These are phyloP conservation scores for Phortica magna DNA, from an alignment of 2,888 invertebrate genomes.

Conservation along the genomic window DNA sequence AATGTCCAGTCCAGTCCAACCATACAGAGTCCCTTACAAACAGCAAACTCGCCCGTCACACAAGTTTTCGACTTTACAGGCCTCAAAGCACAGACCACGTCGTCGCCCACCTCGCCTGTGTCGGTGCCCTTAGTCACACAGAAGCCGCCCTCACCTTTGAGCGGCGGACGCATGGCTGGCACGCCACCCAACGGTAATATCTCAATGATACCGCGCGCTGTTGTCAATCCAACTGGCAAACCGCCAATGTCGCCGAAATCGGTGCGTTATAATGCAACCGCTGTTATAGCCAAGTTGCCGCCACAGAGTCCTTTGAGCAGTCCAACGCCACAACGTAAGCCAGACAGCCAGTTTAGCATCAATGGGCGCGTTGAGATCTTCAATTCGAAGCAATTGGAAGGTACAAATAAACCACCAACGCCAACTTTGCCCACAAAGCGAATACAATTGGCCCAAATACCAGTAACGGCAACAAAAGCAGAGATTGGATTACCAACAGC, in stretches of 20 bases:
- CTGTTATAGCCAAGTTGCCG: constrained; percentile 18
- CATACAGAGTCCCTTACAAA: not conserved
- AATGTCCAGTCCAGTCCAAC: not conserved
- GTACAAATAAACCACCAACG: constrained; percentile 57
- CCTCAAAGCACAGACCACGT: constrained; percentile 10
- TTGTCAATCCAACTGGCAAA: constrained; percentile 55
- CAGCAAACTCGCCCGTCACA: constrained; percentile 33
- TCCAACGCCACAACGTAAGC: constrained; percentile 47
- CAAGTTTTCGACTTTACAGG: constrained; percentile 63
- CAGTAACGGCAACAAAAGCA: constrained; percentile 33
- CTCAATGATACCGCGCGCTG: not conserved
- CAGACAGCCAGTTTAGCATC: constrained; percentile 65
- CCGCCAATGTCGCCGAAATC: constrained; percentile 67
- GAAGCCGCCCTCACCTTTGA: constrained; percentile 26
- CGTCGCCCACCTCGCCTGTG: constrained; percentile 16
- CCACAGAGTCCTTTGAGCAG: constrained; percentile 45
- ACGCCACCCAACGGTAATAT: constrained; percentile 6
- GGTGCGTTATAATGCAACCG: constrained; percentile 37
- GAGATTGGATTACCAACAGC: constrained; percentile 40
- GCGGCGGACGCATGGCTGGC: constrained; percentile 5
- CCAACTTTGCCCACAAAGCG: constrained; percentile 58
- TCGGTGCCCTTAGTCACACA: constrained; percentile 15
- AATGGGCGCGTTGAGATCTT: constrained; percentile 75
- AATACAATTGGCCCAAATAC: constrained; percentile 52
- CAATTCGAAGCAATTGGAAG: constrained; percentile 69